These are phyloP conservation scores for Euplexia lucipara DNA, from an alignment of 2,888 invertebrate genomes.

Conservation along the genomic window DNA sequence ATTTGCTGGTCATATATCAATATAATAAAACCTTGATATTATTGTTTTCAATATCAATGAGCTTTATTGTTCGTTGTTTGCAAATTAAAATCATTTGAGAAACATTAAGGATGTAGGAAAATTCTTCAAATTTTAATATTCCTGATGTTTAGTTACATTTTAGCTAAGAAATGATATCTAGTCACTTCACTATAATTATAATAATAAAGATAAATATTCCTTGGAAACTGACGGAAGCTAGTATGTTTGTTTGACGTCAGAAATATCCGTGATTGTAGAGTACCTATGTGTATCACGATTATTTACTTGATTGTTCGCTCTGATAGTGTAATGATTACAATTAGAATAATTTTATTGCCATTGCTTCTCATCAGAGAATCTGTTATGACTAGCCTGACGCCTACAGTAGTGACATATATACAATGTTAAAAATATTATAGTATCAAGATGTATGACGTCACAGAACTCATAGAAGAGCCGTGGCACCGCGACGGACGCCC, in stretches of 20 bases:
- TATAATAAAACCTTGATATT: constrained; percentile 45
- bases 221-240: constrained; percentile 33
- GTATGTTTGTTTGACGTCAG: constrained; percentile 13
- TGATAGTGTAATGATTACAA: constrained; percentile 21
- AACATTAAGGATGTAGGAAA: constrained; percentile 8
- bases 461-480: constrained; percentile 22
- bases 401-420: not conserved
- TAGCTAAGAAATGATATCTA: not conserved
- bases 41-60: constrained; percentile 37
- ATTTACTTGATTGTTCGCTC: constrained; percentile 31
- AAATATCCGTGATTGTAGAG: constrained; percentile 32
- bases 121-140: not conserved
- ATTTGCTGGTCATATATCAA: constrained; percentile 47
- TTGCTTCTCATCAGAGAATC: constrained; percentile 9
- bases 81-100: constrained; percentile 33
- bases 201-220: constrained; percentile 8
- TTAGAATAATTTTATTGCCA: constrained; percentile 18
- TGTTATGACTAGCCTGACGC: constrained; percentile 4
- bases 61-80: constrained; percentile 8
- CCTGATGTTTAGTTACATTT: not conserved
- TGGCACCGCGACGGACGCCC: constrained; percentile 51
- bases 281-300: constrained; percentile 23
- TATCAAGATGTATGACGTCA: constrained; percentile 31
- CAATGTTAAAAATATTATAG: not conserved
- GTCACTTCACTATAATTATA: constrained; percentile 6